phyloP scores from a whole-genome alignment of 2,888 invertebrate species.

The Dicycla oo region DNA sequence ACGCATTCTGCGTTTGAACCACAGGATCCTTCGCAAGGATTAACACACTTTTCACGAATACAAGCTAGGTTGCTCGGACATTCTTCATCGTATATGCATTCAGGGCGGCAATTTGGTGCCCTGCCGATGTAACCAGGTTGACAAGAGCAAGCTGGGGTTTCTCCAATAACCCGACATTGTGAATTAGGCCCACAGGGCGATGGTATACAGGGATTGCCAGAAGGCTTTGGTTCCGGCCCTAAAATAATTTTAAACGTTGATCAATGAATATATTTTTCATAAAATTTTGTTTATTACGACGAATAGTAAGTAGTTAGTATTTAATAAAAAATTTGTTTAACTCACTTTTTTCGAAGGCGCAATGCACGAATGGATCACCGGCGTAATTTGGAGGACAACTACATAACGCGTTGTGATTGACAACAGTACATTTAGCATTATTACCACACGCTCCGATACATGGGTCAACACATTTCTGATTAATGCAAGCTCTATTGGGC shows the following conservation, averaged over 20 bases:
- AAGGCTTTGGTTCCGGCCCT: conserved; percentile 90
- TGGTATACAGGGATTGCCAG: conserved; percentile 94
- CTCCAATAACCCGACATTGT: conserved; percentile 94
- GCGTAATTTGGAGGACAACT: conserved; percentile 93
- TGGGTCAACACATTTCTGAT: conserved; percentile 95
- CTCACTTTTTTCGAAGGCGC: conserved; percentile 93
- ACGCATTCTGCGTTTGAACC: conserved; percentile 94
- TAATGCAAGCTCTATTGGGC: conserved; percentile 94
- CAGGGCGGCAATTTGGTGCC: conserved; percentile 96
- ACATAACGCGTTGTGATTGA: conserved; percentile 96
- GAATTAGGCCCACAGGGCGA: conserved; percentile 96
- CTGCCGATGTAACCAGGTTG: conserved; percentile 94
- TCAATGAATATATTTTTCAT: conserved; percentile 4
- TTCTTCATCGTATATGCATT: conserved; percentile 96
- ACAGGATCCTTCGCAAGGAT: conserved; percentile 96
- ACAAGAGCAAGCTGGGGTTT: conserved; percentile 95
- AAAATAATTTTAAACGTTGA: conserved; percentile 73
- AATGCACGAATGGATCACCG: conserved; percentile 95
- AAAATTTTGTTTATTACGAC: neutral
- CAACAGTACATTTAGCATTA: conserved; percentile 95
- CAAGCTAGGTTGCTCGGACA: conserved; percentile 96
- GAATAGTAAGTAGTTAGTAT: conserved; percentile 6
- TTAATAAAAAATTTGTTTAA: conserved; percentile 39
- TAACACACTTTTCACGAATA: conserved; percentile 94
- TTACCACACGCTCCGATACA: conserved; percentile 96